These are phyloP conservation scores for Pachyuromys duprasi DNA, from an alignment of 2,797 vertebrate genomes.

Conservation along the genomic window DNA sequence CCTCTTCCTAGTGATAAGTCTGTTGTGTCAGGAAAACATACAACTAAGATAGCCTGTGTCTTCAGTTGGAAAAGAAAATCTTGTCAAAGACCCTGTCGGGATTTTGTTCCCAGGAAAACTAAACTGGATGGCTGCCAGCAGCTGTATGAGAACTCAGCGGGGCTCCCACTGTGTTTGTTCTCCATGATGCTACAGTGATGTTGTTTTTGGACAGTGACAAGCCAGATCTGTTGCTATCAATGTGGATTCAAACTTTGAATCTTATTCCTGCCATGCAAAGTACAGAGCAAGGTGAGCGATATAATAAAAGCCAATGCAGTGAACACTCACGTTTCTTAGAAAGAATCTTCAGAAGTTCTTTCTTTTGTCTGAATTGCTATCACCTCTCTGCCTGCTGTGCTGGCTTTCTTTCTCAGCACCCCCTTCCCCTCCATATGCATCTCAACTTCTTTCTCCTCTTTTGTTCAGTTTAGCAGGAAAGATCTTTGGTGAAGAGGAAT, in stretches of 20 bases:
- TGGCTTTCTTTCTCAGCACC: slow-evolving; percentile 73
- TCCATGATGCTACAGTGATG: fast-evolving
- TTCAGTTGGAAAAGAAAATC: slow-evolving; percentile 1
- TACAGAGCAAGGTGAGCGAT: slow-evolving; percentile 62
- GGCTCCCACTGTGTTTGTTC: neutral
- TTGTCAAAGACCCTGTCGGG: neutral
- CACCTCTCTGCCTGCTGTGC: slow-evolving; percentile 80
- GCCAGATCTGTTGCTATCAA: slow-evolving; percentile 33
- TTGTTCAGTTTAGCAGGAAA: slow-evolving; percentile 81
- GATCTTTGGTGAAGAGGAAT: slow-evolving; percentile 80
- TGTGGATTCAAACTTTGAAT: slow-evolving; percentile 70
- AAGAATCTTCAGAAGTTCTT: slow-evolving; percentile 84
- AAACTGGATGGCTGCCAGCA: neutral
- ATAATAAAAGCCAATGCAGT: slow-evolving; percentile 80
- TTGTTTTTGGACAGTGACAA: slow-evolving; percentile 55
- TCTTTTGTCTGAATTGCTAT: slow-evolving; percentile 76
- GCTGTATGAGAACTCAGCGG: neutral
- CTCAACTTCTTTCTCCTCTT: slow-evolving; percentile 83
- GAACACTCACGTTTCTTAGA: slow-evolving; percentile 81
- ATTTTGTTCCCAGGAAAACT: slow-evolving; percentile 22
- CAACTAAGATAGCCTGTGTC: neutral
- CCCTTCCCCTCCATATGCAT: slow-evolving; percentile 81
- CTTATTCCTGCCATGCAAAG: slow-evolving; percentile 74
- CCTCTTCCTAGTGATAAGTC: neutral
- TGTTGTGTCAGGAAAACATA: neutral